Percentiles rank a stretch among this genome's conserved stretches.
These are phyloP conservation scores for Papilio polytes DNA, from an alignment of 1,140 invertebrate genomes.

Conservation along the genomic window DNA sequence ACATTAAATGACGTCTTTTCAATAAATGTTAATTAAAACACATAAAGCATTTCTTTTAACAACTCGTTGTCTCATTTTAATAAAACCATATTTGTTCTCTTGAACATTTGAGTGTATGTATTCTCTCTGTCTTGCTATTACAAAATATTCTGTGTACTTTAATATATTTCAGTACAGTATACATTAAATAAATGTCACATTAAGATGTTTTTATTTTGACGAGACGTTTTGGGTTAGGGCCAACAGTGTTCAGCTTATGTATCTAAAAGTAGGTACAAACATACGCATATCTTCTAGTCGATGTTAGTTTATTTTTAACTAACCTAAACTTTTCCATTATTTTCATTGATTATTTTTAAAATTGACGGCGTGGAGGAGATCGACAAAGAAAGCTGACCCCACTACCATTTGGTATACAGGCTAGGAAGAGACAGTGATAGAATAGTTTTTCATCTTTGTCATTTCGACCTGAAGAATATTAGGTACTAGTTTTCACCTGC, in stretches of 20 bases:
- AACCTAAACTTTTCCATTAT: background rate
- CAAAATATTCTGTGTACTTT: no score
- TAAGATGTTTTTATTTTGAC: conserved; percentile 35
- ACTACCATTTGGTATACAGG: no score
- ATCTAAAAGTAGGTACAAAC: conserved; percentile 32
- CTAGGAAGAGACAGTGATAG: no score
- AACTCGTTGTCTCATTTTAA: background rate
- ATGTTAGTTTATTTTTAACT: conserved; percentile 8
- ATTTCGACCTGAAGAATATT: background rate
- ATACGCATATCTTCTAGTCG: background rate
- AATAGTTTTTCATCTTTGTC: no score
- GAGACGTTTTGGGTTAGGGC: conserved; percentile 34
- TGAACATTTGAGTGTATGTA: background rate
- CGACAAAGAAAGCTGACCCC: no score
- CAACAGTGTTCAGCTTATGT: conserved; percentile 16
- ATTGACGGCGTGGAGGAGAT: background rate
- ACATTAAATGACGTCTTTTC: background rate
- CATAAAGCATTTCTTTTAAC: background rate
- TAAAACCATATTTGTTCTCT: background rate
- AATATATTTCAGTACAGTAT: background rate
- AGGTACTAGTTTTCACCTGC: no score
- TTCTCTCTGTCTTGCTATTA: no score
- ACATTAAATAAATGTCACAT: conserved; percentile 31
- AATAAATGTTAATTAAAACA: background rate
- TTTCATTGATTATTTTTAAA: background rate